Percentiles rank a stretch among this genome's conserved stretches.
Evolutionary conservation across 2,113 vertebrate species (phyloP).

Genomic region (Charadrius vociferus): DNA sequence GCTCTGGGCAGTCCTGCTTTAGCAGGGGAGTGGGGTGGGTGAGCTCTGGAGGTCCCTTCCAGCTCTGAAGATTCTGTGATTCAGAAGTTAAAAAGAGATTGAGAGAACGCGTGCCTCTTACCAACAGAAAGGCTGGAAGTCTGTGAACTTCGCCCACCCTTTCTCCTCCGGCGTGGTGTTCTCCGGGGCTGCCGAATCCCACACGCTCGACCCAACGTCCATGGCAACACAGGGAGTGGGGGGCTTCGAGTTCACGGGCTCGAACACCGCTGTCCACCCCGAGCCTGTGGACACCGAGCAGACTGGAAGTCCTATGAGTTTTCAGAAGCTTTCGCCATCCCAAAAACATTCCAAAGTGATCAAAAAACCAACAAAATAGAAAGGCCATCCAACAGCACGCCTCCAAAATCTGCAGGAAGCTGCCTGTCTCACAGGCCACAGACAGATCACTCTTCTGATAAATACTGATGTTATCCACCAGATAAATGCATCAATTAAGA

Average conservation of each 20-base stretch:
- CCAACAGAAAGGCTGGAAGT: constrained; percentile 94
- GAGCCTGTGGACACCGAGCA: constrained; percentile 59
- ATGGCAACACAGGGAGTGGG: constrained; percentile 61
- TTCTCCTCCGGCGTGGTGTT: constrained; percentile 71
- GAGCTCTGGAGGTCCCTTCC: too few species aligned
- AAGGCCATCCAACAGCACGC: too few species aligned
- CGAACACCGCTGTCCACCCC: constrained; percentile 83
- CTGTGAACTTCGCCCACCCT: constrained; percentile 91
- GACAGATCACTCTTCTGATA: background rate
- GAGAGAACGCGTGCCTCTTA: background rate
- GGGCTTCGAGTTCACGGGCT: constrained; percentile 66
- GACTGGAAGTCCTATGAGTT: accelerated
- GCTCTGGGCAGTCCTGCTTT: too few species aligned
- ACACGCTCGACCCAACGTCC: constrained; percentile 79
- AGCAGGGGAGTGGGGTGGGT: too few species aligned
- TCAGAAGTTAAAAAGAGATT: accelerated
- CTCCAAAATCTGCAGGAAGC: accelerated
- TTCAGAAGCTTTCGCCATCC: too few species aligned
- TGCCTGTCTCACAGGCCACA: background rate
- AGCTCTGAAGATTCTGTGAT: too few species aligned
- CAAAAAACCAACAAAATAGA: too few species aligned
- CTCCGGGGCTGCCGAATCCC: constrained; percentile 72
- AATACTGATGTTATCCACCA: background rate
- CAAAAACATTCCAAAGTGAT: background rate
- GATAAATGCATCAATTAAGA: background rate